Evolutionary conservation across 1,140 invertebrate genomes (phyloP).

Genomic region (Leucophenga varia): DNA sequence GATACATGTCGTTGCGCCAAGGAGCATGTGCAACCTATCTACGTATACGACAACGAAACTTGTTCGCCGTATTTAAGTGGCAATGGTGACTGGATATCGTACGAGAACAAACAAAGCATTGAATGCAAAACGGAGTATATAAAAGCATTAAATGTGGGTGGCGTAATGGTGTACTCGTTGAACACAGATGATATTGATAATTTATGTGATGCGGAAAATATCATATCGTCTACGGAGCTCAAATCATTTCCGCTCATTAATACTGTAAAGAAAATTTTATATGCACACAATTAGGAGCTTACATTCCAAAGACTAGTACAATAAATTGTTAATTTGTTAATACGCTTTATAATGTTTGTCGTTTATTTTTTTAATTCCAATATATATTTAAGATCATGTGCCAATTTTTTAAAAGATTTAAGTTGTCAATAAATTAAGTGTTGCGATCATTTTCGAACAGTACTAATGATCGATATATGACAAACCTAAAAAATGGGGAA

Average conservation of each 20-base stretch:
- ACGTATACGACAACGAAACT: constrained; percentile 67
- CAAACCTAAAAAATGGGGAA: too few species aligned
- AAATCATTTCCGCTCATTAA: constrained; percentile 27
- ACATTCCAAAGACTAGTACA: too few species aligned
- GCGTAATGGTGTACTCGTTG: constrained; percentile 76
- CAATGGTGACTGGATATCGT: constrained; percentile 83
- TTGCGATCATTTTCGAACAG: too few species aligned
- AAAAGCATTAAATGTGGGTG: constrained; percentile 64
- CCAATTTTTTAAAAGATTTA: too few species aligned
- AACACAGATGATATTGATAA: constrained; percentile 70
- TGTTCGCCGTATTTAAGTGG: constrained; percentile 78
- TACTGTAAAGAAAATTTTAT: constrained; percentile 14
- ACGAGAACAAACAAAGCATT: constrained; percentile 76
- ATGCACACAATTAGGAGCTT: too few species aligned
- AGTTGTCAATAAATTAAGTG: too few species aligned
- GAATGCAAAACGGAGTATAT: constrained; percentile 72
- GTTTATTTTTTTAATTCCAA: too few species aligned
- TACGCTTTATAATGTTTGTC: too few species aligned
- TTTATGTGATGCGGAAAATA: constrained; percentile 25
- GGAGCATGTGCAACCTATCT: constrained; percentile 55
- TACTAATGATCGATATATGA: too few species aligned
- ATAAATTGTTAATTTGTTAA: too few species aligned
- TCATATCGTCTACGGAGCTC: too few species aligned
- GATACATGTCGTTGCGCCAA: constrained; percentile 69
- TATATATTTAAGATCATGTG: too few species aligned